Evolutionary conservation across 1,140 invertebrate genomes (phyloP).

Genomic region (Aplysia californica): DNA sequence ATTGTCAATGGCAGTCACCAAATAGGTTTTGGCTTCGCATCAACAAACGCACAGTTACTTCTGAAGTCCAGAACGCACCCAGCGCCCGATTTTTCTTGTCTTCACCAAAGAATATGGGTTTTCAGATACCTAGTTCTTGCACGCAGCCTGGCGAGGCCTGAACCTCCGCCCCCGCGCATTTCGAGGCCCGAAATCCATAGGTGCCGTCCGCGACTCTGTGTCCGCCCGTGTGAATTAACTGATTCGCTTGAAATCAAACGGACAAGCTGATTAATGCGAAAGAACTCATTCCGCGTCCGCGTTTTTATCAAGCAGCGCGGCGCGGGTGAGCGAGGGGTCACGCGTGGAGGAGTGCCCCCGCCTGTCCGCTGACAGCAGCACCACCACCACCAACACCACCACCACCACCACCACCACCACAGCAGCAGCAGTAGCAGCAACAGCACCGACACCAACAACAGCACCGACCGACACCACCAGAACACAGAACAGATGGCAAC

Average conservation of each 20-base stretch:
- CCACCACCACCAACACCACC: too few relatives aligned
- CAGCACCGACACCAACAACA: too few relatives aligned
- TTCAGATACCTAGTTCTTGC: slow-evolving; percentile 1
- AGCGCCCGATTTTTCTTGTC: neutral
- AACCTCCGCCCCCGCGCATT: slow-evolving; percentile 4
- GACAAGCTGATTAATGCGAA: slow-evolving; percentile 8
- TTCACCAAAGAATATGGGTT: too few relatives aligned
- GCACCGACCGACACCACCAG: too few relatives aligned
- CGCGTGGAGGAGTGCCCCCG: neutral
- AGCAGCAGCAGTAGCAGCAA: too few relatives aligned
- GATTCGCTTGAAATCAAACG: slow-evolving; percentile 17
- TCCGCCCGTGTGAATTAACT: slow-evolving; percentile 14
- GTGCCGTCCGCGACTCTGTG: neutral
- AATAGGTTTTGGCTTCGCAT: too few relatives aligned
- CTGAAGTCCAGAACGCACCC: neutral
- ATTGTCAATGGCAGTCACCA: too few relatives aligned
- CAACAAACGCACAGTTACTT: neutral
- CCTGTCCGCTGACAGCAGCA: too few relatives aligned
- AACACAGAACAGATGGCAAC: too few relatives aligned
- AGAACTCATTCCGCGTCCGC: neutral
- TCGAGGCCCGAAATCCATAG: slow-evolving; percentile 11
- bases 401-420: too few relatives aligned
- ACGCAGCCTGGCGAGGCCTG: neutral
- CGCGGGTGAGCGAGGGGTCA: neutral
- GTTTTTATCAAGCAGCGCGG: neutral